phyloP scores from a whole-genome alignment of 2,797 vertebrate species.

The Alcedo atthis region DNA sequence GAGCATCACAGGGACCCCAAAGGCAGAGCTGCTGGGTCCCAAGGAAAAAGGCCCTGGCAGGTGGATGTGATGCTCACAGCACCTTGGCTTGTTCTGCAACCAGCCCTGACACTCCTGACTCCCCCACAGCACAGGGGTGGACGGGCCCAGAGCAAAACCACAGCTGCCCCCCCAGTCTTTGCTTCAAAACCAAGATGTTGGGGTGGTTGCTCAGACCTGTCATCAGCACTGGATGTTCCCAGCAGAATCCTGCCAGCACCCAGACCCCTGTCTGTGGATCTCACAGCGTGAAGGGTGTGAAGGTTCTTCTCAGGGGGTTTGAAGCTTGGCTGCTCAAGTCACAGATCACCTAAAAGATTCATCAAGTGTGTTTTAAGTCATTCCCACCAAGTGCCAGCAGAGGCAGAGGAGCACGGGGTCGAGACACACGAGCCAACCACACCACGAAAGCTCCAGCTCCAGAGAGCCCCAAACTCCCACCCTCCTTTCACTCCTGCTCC shows the following conservation, averaged over 20 bases:
- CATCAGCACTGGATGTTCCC: neutral
- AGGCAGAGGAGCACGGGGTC: neutral
- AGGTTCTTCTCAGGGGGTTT: neutral
- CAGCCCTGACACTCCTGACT: neutral
- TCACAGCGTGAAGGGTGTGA: neutral
- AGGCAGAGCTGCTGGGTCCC: neutral
- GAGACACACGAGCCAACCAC: neutral
- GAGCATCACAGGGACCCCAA: neutral
- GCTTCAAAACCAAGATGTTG: neutral
- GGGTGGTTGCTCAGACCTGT: neutral
- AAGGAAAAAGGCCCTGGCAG: neutral
- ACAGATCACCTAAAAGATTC: neutral
- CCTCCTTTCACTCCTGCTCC: neutral
- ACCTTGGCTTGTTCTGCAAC: neutral
- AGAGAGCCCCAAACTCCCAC: neutral
- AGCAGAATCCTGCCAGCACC: neutral
- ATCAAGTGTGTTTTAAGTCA: neutral
- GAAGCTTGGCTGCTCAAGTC: neutral
- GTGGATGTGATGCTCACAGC: neutral
- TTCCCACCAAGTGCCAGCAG: neutral
- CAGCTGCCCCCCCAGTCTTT: neutral
- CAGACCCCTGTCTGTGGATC: neutral
- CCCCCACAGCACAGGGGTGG: neutral
- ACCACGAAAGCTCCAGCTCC: neutral
- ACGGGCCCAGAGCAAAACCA: neutral